Evolutionary conservation across 2,888 invertebrate species (phyloP).

Genomic region (Sinopyrophorus schimmeli): DNA sequence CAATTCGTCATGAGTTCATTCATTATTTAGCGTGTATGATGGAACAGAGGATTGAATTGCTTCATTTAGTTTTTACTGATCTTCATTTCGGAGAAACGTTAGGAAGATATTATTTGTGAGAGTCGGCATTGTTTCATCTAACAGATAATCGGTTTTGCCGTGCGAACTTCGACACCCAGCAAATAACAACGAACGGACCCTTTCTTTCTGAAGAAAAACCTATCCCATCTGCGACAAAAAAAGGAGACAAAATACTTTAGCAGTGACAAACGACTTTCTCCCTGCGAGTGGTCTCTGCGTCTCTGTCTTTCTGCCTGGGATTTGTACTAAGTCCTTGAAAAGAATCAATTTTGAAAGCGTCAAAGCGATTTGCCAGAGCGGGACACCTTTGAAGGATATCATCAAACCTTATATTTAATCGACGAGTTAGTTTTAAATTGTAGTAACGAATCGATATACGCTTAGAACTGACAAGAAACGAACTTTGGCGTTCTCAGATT

Average conservation of each 20-base stretch:
- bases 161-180: slow-evolving; percentile 39
- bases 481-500: too few species aligned
- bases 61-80: slow-evolving; percentile 31
- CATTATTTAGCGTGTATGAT: slow-evolving; percentile 32
- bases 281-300: slow-evolving; percentile 35
- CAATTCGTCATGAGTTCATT: slow-evolving; percentile 23
- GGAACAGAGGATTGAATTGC: slow-evolving; percentile 29
- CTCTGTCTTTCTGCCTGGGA: slow-evolving; percentile 37
- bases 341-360: slow-evolving; percentile 42
- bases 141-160: slow-evolving; percentile 39
- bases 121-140: slow-evolving; percentile 36
- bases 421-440: too few species aligned
- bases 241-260: slow-evolving; percentile 38
- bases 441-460: too few species aligned
- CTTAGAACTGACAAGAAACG: too few species aligned
- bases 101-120: slow-evolving; percentile 30
- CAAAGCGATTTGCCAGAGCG: slow-evolving; percentile 36
- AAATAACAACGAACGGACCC: slow-evolving; percentile 35
- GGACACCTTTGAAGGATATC: slow-evolving; percentile 23
- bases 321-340: slow-evolving; percentile 40
- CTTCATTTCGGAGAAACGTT: slow-evolving; percentile 30
- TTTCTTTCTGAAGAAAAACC: slow-evolving; percentile 34
- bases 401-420: too few species aligned
- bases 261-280: slow-evolving; percentile 42
- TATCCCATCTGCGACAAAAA: slow-evolving; percentile 30